phyloP scores from a whole-genome alignment of 2,888 invertebrate species.

The Boloria selene region DNA sequence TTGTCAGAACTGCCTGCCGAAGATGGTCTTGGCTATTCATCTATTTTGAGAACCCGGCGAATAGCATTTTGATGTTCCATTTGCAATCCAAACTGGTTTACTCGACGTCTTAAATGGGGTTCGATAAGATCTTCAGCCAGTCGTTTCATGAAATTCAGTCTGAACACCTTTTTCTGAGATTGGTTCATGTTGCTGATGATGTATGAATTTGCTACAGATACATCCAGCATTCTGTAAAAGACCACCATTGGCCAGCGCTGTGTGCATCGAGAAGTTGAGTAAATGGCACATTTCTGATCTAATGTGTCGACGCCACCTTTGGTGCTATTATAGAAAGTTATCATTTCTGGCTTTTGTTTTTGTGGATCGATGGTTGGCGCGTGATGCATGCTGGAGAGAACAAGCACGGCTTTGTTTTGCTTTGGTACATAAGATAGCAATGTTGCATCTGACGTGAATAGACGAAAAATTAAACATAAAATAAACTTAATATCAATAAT shows the following conservation, averaged over 20 bases:
- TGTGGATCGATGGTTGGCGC: no score
- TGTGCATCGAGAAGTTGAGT: slow-evolving; percentile 29
- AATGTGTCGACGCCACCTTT: slow-evolving; percentile 26
- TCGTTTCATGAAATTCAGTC: slow-evolving; percentile 29
- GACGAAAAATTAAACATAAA: no score
- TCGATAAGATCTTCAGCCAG: slow-evolving; percentile 26
- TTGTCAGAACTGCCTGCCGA: slow-evolving; percentile 22
- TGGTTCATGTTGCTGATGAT: slow-evolving; percentile 18
- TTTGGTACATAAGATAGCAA: not conserved
- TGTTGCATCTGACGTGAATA: slow-evolving; percentile 24
- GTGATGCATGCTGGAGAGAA: not conserved
- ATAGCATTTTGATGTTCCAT: slow-evolving; percentile 23
- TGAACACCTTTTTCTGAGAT: slow-evolving; percentile 12
- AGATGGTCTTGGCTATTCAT: slow-evolving; percentile 19
- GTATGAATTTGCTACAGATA: slow-evolving; percentile 28
- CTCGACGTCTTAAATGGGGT: slow-evolving; percentile 20
- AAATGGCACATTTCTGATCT: slow-evolving; percentile 32
- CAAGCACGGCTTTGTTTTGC: not conserved
- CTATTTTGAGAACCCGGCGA: slow-evolving; percentile 31
- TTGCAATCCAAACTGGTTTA: slow-evolving; percentile 19
- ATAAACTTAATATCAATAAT: no score
- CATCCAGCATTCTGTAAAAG: slow-evolving; percentile 32
- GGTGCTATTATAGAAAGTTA: slow-evolving; percentile 16
- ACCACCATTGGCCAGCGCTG: slow-evolving; percentile 30
- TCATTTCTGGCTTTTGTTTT: no score